Base-by-base conservation (phyloP, 2,888 invertebrate genomes). In the Himalopsyche tibetana region DNA sequence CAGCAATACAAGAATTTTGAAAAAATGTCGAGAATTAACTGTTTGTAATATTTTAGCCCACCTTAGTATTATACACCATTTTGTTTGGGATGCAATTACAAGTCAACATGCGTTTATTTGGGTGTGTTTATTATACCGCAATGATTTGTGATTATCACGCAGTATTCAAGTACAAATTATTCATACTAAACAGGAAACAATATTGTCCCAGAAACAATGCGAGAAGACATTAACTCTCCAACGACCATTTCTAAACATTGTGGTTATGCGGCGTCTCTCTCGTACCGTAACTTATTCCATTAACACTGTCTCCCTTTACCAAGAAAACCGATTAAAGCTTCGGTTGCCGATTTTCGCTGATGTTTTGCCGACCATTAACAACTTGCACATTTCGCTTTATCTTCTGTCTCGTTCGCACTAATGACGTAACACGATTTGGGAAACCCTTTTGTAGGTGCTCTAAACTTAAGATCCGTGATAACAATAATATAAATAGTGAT, bases 281-380 rank as follows among this genome's bases (percentile, higher is more conserved):
- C 28, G 19, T 19, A 63, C 19, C 63, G 19, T 63, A 63, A 63
- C 63, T 63, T 28, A 15, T 63, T 19, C 63, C 63, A 63, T 63
- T 63, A 63, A 63, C 63, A 28, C 63, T 63, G 63, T 63, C 63
- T 63, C 63, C 15, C 11, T 63, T 63, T 19, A 28, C 63, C 63
- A 63, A 19, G 63, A 11, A 63, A 63, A 63, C 63, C 63, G 63
- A 63, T 63, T 63, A 63, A 63, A 63, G 63, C 19, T 63, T 63
- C 63, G 63, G 63, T 63, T 63, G 19, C 63, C 63, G 63, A 63
- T 63, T 63, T 63, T 63, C 19, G 19, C 63, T 63, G 63, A 63
- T 63, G 63, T 63, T 63, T 63, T 63, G 63, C 63, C 4, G 63
- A 63, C 63, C 63, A 63, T 63, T 63, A 63, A 63, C 63, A 63